Evolutionary conservation across 2,888 invertebrate species (phyloP).

Genomic region (Xanthorhoe spadicearia): DNA sequence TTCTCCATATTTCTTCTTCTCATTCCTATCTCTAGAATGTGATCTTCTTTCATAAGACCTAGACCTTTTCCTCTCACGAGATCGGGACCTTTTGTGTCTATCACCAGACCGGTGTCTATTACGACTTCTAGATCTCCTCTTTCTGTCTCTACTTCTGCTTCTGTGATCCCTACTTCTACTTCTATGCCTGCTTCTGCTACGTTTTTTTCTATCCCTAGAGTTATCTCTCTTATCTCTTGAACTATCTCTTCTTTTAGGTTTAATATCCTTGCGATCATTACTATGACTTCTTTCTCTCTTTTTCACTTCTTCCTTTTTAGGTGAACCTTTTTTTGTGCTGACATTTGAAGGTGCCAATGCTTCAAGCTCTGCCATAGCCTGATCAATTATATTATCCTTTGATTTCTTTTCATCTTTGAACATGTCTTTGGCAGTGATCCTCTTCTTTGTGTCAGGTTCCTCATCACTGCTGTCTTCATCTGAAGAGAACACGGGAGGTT

Average conservation of each 20-base stretch:
- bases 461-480: slow-evolving; percentile 66
- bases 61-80: slow-evolving; percentile 50
- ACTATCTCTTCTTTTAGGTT: slow-evolving; percentile 55
- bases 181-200: slow-evolving; percentile 55
- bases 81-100: slow-evolving; percentile 50
- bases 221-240: slow-evolving; percentile 61
- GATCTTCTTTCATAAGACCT: slow-evolving; percentile 54
- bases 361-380: slow-evolving; percentile 94
- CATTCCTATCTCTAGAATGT: slow-evolving; percentile 43
- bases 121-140: slow-evolving; percentile 59
- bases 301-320: slow-evolving; percentile 52
- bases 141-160: slow-evolving; percentile 56
- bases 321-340: slow-evolving; percentile 48
- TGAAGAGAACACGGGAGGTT: slow-evolving; percentile 72
- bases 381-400: slow-evolving; percentile 86
- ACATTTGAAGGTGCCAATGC: slow-evolving; percentile 90
- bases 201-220: slow-evolving; percentile 59
- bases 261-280: slow-evolving; percentile 55
- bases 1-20: slow-evolving; percentile 33
- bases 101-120: slow-evolving; percentile 45
- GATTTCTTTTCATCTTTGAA: slow-evolving; percentile 71
- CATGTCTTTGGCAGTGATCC: slow-evolving; percentile 73
- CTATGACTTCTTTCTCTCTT: slow-evolving; percentile 60
- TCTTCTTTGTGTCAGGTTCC: slow-evolving; percentile 64
- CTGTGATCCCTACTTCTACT: slow-evolving; percentile 51